A percentile compares a stretch with the other conserved stretches of the same genome.
phyloP scores from a whole-genome alignment of 2,113 vertebrate genomes.

The Pedionomus torquatus region DNA sequence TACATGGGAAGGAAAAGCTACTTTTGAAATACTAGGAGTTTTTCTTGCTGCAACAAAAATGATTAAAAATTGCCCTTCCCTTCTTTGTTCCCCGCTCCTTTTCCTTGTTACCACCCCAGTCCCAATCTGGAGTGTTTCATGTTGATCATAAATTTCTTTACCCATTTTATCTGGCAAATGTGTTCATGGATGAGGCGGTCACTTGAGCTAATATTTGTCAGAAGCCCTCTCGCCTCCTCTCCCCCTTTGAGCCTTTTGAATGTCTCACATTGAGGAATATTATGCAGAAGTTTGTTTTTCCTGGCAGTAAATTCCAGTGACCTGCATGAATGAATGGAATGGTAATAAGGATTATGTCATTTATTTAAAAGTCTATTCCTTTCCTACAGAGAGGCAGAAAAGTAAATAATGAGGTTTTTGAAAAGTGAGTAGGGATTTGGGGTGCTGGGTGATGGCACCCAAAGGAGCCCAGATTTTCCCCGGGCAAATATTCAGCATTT shows the following conservation, averaged over 20 bases:
- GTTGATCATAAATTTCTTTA: background rate
- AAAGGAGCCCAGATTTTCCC: background rate
- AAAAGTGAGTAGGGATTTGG: background rate
- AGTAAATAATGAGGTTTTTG: conserved; percentile 48
- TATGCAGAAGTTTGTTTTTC: conserved; percentile 66
- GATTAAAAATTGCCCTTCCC: background rate
- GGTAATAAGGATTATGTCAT: conserved; percentile 65
- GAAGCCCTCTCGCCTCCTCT: conserved; percentile 29
- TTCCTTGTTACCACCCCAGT: background rate
- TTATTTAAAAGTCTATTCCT: conserved; percentile 67
- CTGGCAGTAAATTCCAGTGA: conserved; percentile 53
- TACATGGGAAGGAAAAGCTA: background rate
- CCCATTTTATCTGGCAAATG: background rate
- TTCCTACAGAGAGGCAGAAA: conserved; percentile 53
- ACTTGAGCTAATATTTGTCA: conserved; percentile 65
- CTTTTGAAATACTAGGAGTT: background rate
- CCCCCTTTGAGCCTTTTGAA: conserved; percentile 35
- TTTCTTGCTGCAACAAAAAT: background rate
- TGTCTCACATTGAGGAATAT: conserved; percentile 54
- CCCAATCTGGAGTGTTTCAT: background rate
- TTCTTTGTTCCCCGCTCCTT: background rate
- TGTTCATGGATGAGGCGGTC: background rate
- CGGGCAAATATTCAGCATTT: background rate
- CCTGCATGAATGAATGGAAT: conserved; percentile 67
- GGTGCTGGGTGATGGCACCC: background rate